Evolutionary conservation across 1,140 invertebrate genomes (phyloP), one percentile per base, ranked within the genome.

Genomic region (Eriocheir sinensis): DNA sequence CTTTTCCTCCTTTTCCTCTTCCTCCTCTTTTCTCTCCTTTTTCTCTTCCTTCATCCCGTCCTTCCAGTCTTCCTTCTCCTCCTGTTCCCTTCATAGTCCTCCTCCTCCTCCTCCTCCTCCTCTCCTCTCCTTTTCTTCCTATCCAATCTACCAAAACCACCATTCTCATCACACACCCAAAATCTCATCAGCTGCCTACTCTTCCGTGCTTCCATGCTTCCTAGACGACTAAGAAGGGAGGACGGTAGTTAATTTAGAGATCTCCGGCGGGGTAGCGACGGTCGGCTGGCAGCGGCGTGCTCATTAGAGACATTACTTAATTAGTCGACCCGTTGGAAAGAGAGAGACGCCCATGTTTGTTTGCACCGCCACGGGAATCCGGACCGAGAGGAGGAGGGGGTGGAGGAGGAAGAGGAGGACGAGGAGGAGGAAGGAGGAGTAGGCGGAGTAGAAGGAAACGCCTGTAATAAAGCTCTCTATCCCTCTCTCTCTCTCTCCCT

Each of bases 71-170:
- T 60, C 53, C 53, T 60, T 21, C 53, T 60, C 53, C 53, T 60
- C 53, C 53, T 60, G 9, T 21, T 60, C 53, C 53, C 27, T 21
- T 60, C 53, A 9, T 60, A 9, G 9, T 60, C 53, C 53, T 60
- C 60, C 60, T 72, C 60, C 60, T 72, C 60, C 60, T 72, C 60
- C 60, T 72, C 60, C 60, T 72, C 60, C 60, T 72, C 60, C 60
- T 72, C 60, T n/a, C n/a, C n/a, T n/a, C n/a, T n/a, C n/a, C n/a
- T n/a, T n/a, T n/a, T n/a, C n/a, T n/a, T n/a, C n/a, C n/a, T n/a
- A n/a, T n/a, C n/a, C n/a, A n/a, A n/a, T n/a, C n/a, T n/a, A n/a
- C n/a, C n/a, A n/a, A n/a, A n/a, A n/a, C n/a, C n/a, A n/a, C n/a
- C n/a, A n/a, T n/a, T n/a, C n/a, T n/a, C n/a, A n/a, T n/a, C n/a